phyloP scores from a whole-genome alignment of 2,888 invertebrate species.

The Drosophila heteroneura region DNA sequence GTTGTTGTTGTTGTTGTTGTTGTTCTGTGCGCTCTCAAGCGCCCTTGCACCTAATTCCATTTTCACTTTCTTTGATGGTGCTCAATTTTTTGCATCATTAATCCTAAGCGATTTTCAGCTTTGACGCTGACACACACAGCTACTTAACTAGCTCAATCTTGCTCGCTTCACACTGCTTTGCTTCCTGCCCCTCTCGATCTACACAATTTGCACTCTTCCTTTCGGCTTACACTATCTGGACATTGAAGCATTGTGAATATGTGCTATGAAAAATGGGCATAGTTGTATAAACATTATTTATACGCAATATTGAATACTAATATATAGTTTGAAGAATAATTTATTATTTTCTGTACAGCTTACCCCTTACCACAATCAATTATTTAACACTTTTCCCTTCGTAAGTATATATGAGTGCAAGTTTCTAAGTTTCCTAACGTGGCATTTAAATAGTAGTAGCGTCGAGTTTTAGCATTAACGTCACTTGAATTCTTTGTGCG shows the following conservation, averaged over 20 bases:
- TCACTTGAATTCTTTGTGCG: constrained; percentile 10
- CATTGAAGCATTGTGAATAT: constrained; percentile 19
- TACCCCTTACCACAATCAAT: background rate
- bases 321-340: background rate
- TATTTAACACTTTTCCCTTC: background rate
- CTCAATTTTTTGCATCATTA: constrained; percentile 81
- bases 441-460: background rate
- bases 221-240: background rate
- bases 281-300: constrained; percentile 3
- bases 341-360: background rate
- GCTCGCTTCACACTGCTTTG: background rate
- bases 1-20: constrained; percentile 3
- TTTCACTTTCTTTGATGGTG: constrained; percentile 80
- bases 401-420: no score
- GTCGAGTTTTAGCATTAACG: background rate
- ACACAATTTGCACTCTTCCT: constrained; percentile 7
- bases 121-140: constrained; percentile 63
- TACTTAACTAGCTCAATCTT: constrained; percentile 16
- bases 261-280: constrained; percentile 32
- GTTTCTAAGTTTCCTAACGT: background rate
- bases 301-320: background rate
- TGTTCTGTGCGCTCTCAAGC: constrained; percentile 32
- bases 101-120: constrained; percentile 80
- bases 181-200: background rate
- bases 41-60: constrained; percentile 77